phyloP scores from a whole-genome alignment of 2,113 vertebrate genomes.

The Hippocampus guttulatus region DNA sequence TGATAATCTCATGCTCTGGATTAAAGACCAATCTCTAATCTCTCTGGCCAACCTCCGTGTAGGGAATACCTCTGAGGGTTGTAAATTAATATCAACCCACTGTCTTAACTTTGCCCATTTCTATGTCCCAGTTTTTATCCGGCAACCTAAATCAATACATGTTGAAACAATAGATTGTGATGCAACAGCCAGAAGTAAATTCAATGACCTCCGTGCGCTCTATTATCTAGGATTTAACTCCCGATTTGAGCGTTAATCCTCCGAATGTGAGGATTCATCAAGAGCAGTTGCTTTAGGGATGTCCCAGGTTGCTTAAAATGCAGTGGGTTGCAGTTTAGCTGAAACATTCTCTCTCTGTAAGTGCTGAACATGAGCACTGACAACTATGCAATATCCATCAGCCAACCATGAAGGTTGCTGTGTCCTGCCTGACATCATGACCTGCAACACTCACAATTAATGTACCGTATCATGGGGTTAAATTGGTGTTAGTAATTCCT shows the following conservation, averaged over 20 bases:
- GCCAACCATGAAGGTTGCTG: constrained; percentile 58
- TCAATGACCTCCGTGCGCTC: constrained; percentile 45
- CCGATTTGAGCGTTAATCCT: constrained; percentile 63
- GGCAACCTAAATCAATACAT: constrained; percentile 35
- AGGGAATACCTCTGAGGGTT: constrained; percentile 54
- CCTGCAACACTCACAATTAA: constrained; percentile 68
- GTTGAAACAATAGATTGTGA: constrained; percentile 57
- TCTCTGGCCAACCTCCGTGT: constrained; percentile 51
- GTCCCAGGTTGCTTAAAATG: constrained; percentile 61
- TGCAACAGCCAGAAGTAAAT: constrained; percentile 47
- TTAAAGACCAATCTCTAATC: constrained; percentile 73
- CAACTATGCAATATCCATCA: constrained; percentile 52
- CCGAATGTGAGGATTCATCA: constrained; percentile 68
- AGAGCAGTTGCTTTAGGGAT: constrained; percentile 61
- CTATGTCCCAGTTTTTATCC: constrained; percentile 57
- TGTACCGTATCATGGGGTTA: constrained; percentile 62
- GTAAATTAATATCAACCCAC: constrained; percentile 10
- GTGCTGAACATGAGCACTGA: constrained; percentile 42
- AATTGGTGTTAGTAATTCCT: constrained; percentile 64
- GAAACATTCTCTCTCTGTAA: constrained; percentile 17
- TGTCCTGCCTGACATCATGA: constrained; percentile 64
- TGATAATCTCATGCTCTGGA: constrained; percentile 72
- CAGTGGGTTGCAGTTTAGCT: constrained; percentile 55
- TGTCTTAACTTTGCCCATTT: constrained; percentile 63
- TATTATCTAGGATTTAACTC: constrained; percentile 60